phyloP scores from a whole-genome alignment of 2,888 invertebrate genomes.

The Drosophila falleni region DNA sequence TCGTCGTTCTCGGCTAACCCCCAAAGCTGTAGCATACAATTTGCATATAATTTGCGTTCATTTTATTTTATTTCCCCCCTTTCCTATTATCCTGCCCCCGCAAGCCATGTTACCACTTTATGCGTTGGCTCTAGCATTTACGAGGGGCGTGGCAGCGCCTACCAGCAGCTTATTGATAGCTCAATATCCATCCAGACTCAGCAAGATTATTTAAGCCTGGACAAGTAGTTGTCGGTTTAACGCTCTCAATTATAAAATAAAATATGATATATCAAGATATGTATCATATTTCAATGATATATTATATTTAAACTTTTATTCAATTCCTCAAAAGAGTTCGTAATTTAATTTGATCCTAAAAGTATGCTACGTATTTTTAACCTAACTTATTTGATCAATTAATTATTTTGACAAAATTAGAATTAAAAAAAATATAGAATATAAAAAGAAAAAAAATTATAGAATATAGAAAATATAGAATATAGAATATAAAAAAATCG shows the following conservation, averaged over 20 bases:
- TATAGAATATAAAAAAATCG: too few species aligned
- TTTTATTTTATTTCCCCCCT: conserved; percentile 71
- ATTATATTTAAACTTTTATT: neutral
- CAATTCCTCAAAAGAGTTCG: neutral
- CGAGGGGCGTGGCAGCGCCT: conserved; percentile 55
- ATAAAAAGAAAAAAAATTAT: too few species aligned
- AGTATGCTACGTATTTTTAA: conserved; percentile 3
- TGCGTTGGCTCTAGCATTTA: conserved; percentile 25
- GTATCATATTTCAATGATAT: neutral
- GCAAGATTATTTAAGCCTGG: conserved; percentile 30
- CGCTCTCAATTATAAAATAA: conserved; percentile 37
- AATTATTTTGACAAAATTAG: neutral
- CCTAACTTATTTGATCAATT: neutral
- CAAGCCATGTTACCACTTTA: conserved; percentile 39
- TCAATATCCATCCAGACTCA: conserved; percentile 36
- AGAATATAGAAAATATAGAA: too few species aligned
- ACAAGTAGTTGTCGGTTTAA: conserved; percentile 32
- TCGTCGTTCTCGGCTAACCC: too few species aligned
- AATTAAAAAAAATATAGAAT: neutral
- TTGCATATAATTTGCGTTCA: conserved; percentile 85
- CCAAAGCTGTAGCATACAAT: conserved; percentile 78
- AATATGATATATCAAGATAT: neutral
- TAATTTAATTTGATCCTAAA: neutral
- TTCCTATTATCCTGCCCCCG: conserved; percentile 9
- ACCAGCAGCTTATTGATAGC: conserved; percentile 40